Evolutionary conservation across 1,140 invertebrate genomes (phyloP).

Genomic region (Leptoteleia sp.): DNA sequence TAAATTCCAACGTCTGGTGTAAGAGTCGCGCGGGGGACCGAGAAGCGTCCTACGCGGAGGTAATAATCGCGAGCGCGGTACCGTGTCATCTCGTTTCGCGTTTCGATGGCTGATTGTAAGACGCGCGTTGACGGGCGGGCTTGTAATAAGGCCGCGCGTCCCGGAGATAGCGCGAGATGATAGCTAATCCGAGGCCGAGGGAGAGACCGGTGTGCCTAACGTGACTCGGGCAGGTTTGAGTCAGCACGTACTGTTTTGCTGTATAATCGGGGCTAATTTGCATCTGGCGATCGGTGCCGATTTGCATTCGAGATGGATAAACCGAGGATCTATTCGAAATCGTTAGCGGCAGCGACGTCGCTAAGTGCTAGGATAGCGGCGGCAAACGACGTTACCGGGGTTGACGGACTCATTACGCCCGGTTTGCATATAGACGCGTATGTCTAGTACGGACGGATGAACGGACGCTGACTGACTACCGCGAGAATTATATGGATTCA

Average conservation of each 20-base stretch:
- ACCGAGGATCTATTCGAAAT: slow-evolving; percentile 76
- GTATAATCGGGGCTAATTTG: slow-evolving; percentile 72
- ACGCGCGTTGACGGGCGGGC: slow-evolving; percentile 31
- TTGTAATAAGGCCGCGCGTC: slow-evolving; percentile 44
- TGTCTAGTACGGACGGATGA: slow-evolving; percentile 65
- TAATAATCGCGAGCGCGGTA: slow-evolving; percentile 74
- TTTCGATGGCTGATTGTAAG: slow-evolving; percentile 72
- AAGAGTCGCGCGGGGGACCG: slow-evolving; percentile 10
- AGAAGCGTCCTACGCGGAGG: slow-evolving; percentile 56
- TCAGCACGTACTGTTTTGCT: slow-evolving; percentile 27
- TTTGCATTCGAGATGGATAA: slow-evolving; percentile 76
- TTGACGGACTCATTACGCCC: slow-evolving; percentile 81
- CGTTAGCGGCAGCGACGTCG: slow-evolving; percentile 68
- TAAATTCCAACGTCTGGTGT: slow-evolving; percentile 29
- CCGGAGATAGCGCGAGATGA: slow-evolving; percentile 29
- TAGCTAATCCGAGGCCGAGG: slow-evolving; percentile 22
- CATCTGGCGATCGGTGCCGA: slow-evolving; percentile 65
- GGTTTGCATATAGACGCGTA: slow-evolving; percentile 79
- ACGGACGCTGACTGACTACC: slow-evolving; percentile 78
- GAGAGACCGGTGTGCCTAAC: slow-evolving; percentile 7
- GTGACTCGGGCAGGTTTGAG: slow-evolving; percentile 34
- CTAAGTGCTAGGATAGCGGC: slow-evolving; percentile 80
- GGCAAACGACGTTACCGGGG: slow-evolving; percentile 79
- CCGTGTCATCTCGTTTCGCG: slow-evolving; percentile 75
- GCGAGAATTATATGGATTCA: slow-evolving; percentile 79